Base-by-base conservation (phyloP, 2,797 vertebrate genomes). In the Takifugu rubripes region DNA sequence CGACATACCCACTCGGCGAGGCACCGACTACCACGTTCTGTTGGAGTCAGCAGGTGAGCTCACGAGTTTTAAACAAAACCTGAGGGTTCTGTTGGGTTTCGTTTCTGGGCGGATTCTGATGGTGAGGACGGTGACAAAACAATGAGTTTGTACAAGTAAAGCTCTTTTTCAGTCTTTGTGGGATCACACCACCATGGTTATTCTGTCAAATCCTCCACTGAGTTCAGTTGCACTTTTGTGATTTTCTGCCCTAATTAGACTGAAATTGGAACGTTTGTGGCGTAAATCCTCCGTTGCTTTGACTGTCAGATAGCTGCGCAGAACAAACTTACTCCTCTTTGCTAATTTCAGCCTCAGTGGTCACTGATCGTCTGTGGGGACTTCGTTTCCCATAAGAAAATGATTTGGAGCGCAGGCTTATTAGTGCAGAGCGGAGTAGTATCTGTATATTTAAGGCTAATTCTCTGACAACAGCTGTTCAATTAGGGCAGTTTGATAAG, bases 1-100 rank as follows among this genome's bases (percentile, higher is more conserved):
- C n/a, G 58, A 53, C 56, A 85, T 53, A 36, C 94, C 93, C 40
- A 71, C 87, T 3, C 91, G 92, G 82, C 91, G 95, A 85, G 96
- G 96, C 74, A 81, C 90, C 0, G 94, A 98, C 66, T 98, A 93
- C 84, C 92, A 91, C 4, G 90, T 93, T 65, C 89, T 98, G 60
- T 90, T 98, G 61, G 85, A 73, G 65, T 90, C 90, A 3, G 91
- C 91, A 90, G 96, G 96, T 98, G 87, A 82, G 88, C 53, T 24
- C 0, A 10, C 3, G 12, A 9, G 12, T 12, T 43, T 43, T 6
- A 43, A 43, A 12, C 42, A 10, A 15, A 3, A 42, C 14, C 36
- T 42, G 10, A 42, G 1, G 31, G 42, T 25, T 25, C 3, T 2
- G 14, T 14, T 7, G 5, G 15, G n/a, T 27, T 14, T 40, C 3